A percentile compares a stretch with the other conserved stretches of the same genome.
These are phyloP conservation scores for Folsomia candida DNA, from an alignment of 2,888 invertebrate genomes.

Conservation along the genomic window DNA sequence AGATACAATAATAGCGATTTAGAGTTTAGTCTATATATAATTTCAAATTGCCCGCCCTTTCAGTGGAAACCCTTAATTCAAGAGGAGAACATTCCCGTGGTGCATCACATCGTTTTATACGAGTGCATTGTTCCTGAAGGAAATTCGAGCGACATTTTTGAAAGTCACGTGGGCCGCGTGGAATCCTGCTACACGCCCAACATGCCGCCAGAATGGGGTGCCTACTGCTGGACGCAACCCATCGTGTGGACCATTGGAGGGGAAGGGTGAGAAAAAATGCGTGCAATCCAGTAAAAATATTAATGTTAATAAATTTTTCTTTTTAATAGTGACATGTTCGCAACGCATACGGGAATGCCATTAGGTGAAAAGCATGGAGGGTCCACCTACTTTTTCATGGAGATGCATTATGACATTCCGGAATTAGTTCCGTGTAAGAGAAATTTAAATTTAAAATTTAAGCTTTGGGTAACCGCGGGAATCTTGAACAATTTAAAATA, in stretches of 20 bases:
- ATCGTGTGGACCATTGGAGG: constrained; percentile 83
- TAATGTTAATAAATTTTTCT: too few relatives aligned
- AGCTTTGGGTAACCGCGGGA: too few relatives aligned
- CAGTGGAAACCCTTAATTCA: constrained; percentile 59
- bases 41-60: constrained; percentile 11
- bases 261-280: too few relatives aligned
- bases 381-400: constrained; percentile 78
- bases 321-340: constrained; percentile 77
- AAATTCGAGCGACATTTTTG: constrained; percentile 55
- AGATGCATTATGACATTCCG: constrained; percentile 84
- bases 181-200: constrained; percentile 71
- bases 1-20: neutral
- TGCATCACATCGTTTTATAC: constrained; percentile 84
- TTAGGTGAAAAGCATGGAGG: constrained; percentile 68
- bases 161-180: constrained; percentile 67
- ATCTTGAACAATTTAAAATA: too few relatives aligned
- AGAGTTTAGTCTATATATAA: too few relatives aligned
- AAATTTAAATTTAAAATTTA: too few relatives aligned
- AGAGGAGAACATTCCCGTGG: constrained; percentile 61
- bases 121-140: constrained; percentile 63
- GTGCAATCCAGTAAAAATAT: too few relatives aligned
- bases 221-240: constrained; percentile 74
- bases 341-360: constrained; percentile 74
- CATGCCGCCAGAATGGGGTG: constrained; percentile 72
- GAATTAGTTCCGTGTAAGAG: constrained; percentile 43